Base-by-base conservation (phyloP, 2,888 invertebrate genomes). In the Eurytoma californica region DNA sequence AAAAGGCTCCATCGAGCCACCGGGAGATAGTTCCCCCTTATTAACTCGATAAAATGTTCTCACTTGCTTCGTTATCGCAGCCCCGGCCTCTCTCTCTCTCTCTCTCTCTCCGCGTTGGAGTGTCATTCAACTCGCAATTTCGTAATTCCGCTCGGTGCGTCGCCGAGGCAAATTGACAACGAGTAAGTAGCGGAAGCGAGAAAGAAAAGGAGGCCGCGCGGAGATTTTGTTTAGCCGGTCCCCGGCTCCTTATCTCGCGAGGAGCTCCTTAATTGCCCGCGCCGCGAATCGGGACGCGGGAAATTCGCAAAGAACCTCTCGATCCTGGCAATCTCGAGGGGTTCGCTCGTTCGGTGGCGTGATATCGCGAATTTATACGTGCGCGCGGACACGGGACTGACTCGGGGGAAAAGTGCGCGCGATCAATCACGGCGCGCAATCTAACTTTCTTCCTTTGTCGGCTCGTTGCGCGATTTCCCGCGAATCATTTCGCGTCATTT, bases 101-200 rank as follows among this genome's bases (percentile, higher is more conserved):
- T 47, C 61, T 28, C 14, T 9, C 60, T 3, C 24, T 3, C 39
- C 39, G 3, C 66, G 3, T 28, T 24, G 24, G 51, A 39, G 72
- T 78, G 77, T 78, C 77, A 78, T 78, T 78, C 77, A 78, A 78
- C 77, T 68, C 72, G 60, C 67, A 72, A 72, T 78, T 78, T 78
- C 72, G 61, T 78, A 72, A 78, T 78, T 78, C 39, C 39, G 28
- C 55, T 24, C 49, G n/a, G 28, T 13, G n/a, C 30, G 57, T 5
- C 14, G 9, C 72, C 58, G 30, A 20, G 13, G 68, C 53, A 53
- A 53, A 78, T 72, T 78, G 77, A 76, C 77, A 72, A 72, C 67
- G 77, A 78, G 77, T 61, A 24, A 24, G 7, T 39, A 78, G 67
- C 77, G 77, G 77, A 78, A 78, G 72, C 67, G 24, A 30, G 49